Conservation (phyloP, 1,140 invertebrate species). For the Cephus cinctus region DNA sequence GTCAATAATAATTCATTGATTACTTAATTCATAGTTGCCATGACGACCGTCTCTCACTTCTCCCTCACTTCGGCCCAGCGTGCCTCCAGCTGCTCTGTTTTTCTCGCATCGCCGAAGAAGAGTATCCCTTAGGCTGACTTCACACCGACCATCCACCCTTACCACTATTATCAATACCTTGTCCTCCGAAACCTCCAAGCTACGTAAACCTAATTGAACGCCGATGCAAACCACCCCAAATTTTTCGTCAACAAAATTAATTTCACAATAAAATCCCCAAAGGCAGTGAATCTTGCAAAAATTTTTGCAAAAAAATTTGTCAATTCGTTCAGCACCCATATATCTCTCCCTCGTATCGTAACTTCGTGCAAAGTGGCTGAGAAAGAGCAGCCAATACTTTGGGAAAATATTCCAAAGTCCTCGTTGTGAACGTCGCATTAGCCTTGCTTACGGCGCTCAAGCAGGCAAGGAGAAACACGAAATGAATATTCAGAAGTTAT, state of each 20-base stretch:
- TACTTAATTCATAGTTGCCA: conserved; percentile 55
- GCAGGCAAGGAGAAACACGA: conserved; percentile 51
- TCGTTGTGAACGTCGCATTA: conserved; percentile 52
- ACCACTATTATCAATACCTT: too few relatives aligned
- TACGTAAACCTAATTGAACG: too few relatives aligned
- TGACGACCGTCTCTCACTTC: conserved; percentile 46
- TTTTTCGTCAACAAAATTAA: too few relatives aligned
- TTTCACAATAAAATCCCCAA: too few relatives aligned
- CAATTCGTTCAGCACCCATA: neutral
- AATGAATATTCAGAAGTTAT: conserved; percentile 60
- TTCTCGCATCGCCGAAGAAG: conserved; percentile 41
- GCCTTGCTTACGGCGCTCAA: conserved; percentile 47
- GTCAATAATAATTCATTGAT: conserved; percentile 59
- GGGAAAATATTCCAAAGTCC: too few relatives aligned
- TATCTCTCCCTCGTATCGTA: neutral
- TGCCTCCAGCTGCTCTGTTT: conserved; percentile 43
- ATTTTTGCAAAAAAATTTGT: too few relatives aligned
- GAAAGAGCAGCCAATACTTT: too few relatives aligned
- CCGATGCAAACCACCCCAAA: too few relatives aligned
- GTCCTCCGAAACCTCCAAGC: too few relatives aligned
- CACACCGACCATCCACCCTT: too few relatives aligned
- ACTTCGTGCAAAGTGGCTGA: neutral
- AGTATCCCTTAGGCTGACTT: conserved; percentile 35
- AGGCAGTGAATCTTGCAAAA: too few relatives aligned
- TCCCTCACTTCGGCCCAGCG: conserved; percentile 12